Conservation (phyloP, 2,113 vertebrate species). For the Urocynchramus pylzowi region DNA sequence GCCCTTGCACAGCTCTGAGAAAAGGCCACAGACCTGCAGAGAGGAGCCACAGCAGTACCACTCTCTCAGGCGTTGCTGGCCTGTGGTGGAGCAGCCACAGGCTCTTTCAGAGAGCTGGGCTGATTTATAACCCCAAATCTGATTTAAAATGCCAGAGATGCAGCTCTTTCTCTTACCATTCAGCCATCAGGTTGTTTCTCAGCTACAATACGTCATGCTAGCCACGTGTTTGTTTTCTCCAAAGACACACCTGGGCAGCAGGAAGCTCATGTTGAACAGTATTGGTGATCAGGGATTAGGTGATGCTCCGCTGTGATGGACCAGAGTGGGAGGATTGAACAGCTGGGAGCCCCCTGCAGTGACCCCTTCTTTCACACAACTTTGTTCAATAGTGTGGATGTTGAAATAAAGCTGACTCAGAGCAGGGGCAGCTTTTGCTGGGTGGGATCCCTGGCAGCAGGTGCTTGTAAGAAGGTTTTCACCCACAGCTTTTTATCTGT, state of each 20-base stretch:
- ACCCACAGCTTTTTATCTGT: not conserved
- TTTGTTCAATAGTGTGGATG: not conserved
- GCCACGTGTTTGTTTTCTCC: not conserved
- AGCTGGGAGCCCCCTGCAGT: not conserved
- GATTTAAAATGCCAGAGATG: not conserved
- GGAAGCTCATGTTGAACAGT: not conserved
- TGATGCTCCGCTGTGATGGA: not conserved
- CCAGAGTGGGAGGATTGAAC: not conserved
- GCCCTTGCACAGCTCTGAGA: not conserved
- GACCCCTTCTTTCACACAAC: not conserved
- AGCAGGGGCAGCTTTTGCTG: not conserved
- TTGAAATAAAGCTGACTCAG: not conserved
- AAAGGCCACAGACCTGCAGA: not conserved
- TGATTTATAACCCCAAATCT: not conserved
- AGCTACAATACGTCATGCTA: not conserved
- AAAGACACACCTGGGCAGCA: not conserved
- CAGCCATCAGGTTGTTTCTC: not conserved
- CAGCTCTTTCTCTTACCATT: not conserved
- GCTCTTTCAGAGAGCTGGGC: not conserved
- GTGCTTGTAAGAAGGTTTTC: not conserved
- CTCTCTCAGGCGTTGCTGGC: rapidly evolving
- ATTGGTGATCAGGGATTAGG: not conserved
- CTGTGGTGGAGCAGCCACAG: not conserved
- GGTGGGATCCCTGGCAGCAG: not conserved
- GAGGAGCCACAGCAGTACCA: not conserved